Evolutionary conservation across 1,140 invertebrate species (phyloP).

Genomic region (Nasonia vitripennis): DNA sequence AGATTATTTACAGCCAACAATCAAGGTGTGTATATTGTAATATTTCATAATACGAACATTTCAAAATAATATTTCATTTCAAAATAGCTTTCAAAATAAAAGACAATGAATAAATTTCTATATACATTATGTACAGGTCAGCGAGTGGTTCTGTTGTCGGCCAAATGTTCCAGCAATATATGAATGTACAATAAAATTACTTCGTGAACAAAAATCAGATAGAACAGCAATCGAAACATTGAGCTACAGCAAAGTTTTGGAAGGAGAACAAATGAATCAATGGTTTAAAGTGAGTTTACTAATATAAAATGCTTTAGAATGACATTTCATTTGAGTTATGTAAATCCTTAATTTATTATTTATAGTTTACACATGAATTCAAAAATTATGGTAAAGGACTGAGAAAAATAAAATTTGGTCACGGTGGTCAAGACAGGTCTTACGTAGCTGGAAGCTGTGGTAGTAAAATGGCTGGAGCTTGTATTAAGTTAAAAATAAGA

Average conservation of each 20-base stretch:
- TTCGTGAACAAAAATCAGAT: constrained; percentile 50
- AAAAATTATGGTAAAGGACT: constrained; percentile 66
- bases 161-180: constrained; percentile 68
- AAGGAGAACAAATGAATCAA: constrained; percentile 63
- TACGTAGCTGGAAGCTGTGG: constrained; percentile 83
- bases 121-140: constrained; percentile 57
- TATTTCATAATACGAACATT: no score
- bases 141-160: constrained; percentile 68
- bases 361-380: constrained; percentile 65
- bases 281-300: constrained; percentile 64
- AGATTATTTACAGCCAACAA: constrained; percentile 68
- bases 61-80: no score
- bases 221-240: constrained; percentile 58
- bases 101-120: neutral
- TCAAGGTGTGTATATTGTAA: constrained; percentile 60
- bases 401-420: constrained; percentile 64
- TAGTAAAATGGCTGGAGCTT: constrained; percentile 80
- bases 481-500: constrained; percentile 68
- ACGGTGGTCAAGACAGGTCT: constrained; percentile 76
- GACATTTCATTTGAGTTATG: neutral
- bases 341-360: constrained; percentile 25
- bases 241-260: constrained; percentile 56
- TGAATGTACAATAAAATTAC: constrained; percentile 56
- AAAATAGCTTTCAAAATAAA: no score
- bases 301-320: constrained; percentile 4